Evolutionary conservation across 2,888 invertebrate species (phyloP).

Genomic region (Pollenia angustigena): DNA sequence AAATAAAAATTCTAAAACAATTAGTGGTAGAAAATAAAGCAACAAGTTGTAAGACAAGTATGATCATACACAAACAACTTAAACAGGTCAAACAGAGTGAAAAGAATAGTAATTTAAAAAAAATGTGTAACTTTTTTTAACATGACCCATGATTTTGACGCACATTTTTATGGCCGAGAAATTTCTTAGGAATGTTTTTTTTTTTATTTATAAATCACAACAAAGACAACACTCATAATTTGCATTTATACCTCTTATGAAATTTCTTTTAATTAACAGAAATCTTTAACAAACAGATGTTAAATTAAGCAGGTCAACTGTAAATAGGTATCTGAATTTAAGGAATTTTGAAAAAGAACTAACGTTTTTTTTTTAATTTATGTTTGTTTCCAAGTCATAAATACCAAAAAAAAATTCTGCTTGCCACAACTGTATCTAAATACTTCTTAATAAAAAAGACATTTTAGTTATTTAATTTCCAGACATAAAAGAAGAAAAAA

Average conservation of each 20-base stretch:
- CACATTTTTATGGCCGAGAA: constrained; percentile 44
- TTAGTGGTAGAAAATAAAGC: background rate
- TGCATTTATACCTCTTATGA: constrained; percentile 6
- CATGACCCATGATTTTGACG: constrained; percentile 55
- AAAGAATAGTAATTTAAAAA: background rate
- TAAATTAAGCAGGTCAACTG: background rate
- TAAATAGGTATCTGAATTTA: background rate
- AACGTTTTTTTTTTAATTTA: constrained; percentile 1
- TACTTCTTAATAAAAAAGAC: constrained; percentile 16
- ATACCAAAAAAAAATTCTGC: background rate
- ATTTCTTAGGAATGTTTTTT: background rate
- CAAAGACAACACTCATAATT: constrained; percentile 34
- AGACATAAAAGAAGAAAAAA: background rate
- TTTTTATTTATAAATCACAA: constrained; percentile 42
- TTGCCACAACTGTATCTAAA: background rate
- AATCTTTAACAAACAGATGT: background rate
- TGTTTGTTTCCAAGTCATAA: background rate
- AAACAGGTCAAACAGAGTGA: constrained; percentile 12
- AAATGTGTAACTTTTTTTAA: constrained; percentile 29
- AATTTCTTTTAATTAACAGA: background rate
- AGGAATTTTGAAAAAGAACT: background rate
- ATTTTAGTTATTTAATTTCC: background rate
- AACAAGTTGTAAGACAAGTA: constrained; percentile 9
- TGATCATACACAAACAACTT: background rate
- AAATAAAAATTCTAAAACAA: background rate